phyloP scores from a whole-genome alignment of 2,888 invertebrate species.

The Himalopsyche japonica region DNA sequence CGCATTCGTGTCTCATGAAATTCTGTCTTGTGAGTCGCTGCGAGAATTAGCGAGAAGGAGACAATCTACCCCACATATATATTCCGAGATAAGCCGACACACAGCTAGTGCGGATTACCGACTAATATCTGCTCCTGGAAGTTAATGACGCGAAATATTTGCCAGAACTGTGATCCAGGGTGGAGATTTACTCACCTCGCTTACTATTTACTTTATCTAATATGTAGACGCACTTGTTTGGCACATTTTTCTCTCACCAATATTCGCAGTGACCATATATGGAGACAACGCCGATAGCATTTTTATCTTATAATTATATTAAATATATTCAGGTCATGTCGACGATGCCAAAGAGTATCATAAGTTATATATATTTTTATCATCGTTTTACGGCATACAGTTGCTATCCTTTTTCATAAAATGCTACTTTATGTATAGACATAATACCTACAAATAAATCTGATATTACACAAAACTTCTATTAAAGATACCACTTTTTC shows the following conservation, averaged over 20 bases:
- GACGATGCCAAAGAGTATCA: no score
- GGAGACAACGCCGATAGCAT: no score
- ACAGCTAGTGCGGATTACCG: constrained; percentile 1
- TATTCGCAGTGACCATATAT: no score
- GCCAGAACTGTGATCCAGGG: constrained; percentile 6
- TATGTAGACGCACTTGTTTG: background rate
- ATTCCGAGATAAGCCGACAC: constrained; percentile 6
- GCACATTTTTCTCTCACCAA: background rate
- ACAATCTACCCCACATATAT: constrained; percentile 1
- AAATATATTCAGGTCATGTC: no score
- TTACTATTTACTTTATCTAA: background rate
- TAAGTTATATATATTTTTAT: no score
- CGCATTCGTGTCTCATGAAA: constrained; percentile 17
- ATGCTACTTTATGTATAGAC: no score
- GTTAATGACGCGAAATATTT: constrained; percentile 11
- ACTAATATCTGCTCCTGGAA: constrained; percentile 16
- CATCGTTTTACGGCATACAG: no score
- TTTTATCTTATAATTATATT: no score
- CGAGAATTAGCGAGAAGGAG: constrained; percentile 10
- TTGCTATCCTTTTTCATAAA: no score
- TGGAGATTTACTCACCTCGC: constrained; percentile 14
- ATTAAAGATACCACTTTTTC: no score
- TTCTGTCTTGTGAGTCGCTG: constrained; percentile 11
- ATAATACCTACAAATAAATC: no score
- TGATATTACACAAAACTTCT: no score